Evolutionary conservation across 2,797 vertebrate species (phyloP).

Genomic region (Cheracebus regulus): DNA sequence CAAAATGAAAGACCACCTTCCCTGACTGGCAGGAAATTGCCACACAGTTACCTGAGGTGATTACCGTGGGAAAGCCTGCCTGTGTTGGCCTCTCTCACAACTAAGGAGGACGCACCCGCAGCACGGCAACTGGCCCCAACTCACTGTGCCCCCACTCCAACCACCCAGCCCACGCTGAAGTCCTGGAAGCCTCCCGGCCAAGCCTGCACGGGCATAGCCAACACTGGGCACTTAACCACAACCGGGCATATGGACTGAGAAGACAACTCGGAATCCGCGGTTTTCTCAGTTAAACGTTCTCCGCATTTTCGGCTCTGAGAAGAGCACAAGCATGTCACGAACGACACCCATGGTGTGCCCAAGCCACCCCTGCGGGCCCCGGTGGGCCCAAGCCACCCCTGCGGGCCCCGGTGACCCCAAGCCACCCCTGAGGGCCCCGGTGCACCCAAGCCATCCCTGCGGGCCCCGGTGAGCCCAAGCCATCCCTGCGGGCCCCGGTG

Average conservation of each 20-base stretch:
- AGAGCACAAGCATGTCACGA: not conserved
- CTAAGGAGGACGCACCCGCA: not conserved
- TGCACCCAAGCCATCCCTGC: not conserved
- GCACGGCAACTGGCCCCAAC: not conserved
- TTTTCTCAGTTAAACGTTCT: not conserved
- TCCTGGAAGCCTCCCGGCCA: not conserved
- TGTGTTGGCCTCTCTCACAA: not conserved
- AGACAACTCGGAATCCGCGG: not conserved
- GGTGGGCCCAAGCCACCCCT: not conserved
- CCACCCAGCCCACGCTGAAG: not conserved
- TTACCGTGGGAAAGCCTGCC: accelerated
- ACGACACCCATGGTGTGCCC: accelerated
- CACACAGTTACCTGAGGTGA: not conserved
- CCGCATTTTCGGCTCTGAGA: not conserved
- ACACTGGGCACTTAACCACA: not conserved
- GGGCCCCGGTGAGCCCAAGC: not conserved
- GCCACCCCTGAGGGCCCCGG: not conserved
- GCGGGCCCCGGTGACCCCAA: not conserved
- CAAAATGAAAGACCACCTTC: not conserved
- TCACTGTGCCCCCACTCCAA: not conserved
- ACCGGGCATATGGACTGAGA: not conserved
- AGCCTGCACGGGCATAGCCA: not conserved
- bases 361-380: not conserved
- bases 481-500: accelerated
- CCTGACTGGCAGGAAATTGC: not conserved